A percentile compares a stretch with the other conserved stretches of the same genome.
Evolutionary conservation across 2,797 vertebrate genomes (phyloP).

Genomic region (Gorsachius magnificus): DNA sequence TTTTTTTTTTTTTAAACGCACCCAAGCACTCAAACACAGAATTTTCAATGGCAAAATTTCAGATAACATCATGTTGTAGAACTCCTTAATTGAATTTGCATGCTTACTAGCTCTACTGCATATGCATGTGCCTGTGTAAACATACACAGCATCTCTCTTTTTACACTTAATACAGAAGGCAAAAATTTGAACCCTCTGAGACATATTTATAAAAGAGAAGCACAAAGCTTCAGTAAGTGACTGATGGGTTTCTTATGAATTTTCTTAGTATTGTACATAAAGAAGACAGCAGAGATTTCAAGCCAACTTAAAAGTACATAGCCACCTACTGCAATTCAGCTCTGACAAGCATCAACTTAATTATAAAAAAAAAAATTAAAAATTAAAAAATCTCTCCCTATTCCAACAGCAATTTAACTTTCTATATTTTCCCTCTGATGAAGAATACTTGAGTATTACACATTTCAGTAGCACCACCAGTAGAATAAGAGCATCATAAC

Average conservation of each 20-base stretch:
- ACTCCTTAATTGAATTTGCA: background rate
- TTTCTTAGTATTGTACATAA: background rate
- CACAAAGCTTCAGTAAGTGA: background rate
- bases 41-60: background rate
- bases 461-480: background rate
- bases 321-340: background rate
- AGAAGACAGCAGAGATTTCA: background rate
- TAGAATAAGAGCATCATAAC: background rate
- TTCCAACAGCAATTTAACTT: background rate
- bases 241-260: background rate
- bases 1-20: background rate
- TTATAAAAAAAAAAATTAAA: background rate
- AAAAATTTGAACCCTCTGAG: background rate
- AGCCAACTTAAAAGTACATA: background rate
- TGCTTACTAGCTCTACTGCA: background rate
- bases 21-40: background rate
- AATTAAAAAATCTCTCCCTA: background rate
- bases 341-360: background rate
- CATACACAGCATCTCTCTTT: background rate
- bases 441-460: background rate
- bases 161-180: background rate
- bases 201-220: background rate
- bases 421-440: background rate
- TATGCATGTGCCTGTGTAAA: fast-evolving
- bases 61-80: background rate